These are phyloP conservation scores for Marronus borbonicus DNA, from an alignment of 2,888 invertebrate genomes.

Conservation along the genomic window DNA sequence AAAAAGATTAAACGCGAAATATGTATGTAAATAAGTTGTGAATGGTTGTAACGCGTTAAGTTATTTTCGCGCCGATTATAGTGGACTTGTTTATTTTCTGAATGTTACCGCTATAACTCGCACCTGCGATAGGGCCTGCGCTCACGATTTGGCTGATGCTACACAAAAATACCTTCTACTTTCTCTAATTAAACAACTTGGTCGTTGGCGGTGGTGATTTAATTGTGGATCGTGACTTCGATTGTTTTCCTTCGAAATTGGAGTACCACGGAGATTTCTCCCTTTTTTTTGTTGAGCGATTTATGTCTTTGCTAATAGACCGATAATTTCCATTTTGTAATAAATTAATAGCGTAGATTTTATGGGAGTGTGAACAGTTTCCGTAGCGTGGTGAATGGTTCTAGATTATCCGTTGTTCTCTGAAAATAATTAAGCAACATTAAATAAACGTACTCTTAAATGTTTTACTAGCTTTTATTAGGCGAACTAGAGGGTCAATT, in stretches of 20 bases:
- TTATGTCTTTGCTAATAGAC: slow-evolving; percentile 1
- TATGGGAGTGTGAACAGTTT: too few species aligned
- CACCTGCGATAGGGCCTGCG: slow-evolving; percentile 49
- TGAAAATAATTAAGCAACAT: too few species aligned
- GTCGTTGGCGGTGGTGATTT: slow-evolving; percentile 49
- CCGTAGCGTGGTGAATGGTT: too few species aligned
- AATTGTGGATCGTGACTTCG: slow-evolving; percentile 53
- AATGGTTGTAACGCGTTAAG: neutral
- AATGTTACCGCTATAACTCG: neutral
- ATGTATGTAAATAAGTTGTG: slow-evolving; percentile 6
- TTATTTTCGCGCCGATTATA: slow-evolving; percentile 5
- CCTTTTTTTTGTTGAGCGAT: neutral
- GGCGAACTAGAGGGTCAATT: too few species aligned
- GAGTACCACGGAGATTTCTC: slow-evolving; percentile 15
- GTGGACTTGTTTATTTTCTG: neutral
- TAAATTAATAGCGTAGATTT: neutral
- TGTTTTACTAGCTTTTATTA: too few species aligned
- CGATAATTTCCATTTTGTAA: slow-evolving; percentile 6
- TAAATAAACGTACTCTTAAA: too few species aligned
- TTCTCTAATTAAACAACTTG: slow-evolving; percentile 53
- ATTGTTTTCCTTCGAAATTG: slow-evolving; percentile 39
- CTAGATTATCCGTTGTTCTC: too few species aligned
- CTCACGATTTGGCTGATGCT: slow-evolving; percentile 51
- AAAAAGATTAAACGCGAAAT: neutral
- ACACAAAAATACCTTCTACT: slow-evolving; percentile 47